phyloP scores from a whole-genome alignment of 2,113 vertebrate species.

The Zootoca vivipara region DNA sequence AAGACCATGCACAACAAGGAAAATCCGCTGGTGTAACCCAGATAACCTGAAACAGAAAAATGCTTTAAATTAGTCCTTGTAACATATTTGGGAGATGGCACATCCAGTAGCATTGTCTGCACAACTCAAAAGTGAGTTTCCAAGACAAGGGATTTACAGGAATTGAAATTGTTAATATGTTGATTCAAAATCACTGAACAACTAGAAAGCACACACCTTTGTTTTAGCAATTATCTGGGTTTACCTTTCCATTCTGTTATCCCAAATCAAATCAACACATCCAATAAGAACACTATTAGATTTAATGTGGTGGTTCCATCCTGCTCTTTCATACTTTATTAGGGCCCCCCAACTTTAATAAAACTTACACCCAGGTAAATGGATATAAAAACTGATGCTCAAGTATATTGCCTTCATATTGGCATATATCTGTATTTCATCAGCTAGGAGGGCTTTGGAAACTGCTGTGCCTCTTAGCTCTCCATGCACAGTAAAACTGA shows the following conservation, averaged over 20 bases:
- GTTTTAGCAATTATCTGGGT: background rate
- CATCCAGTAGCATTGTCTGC: background rate
- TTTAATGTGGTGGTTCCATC: background rate
- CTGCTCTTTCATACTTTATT: background rate
- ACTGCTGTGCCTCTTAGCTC: background rate
- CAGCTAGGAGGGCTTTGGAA: background rate
- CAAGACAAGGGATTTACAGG: background rate
- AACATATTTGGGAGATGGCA: background rate
- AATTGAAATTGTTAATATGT: background rate
- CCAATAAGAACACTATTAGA: background rate
- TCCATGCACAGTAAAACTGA: background rate
- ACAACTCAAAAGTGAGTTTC: background rate
- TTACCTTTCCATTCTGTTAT: constrained; percentile 1
- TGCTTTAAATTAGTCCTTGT: background rate
- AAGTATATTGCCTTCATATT: background rate
- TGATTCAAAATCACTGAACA: background rate
- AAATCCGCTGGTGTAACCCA: constrained; percentile 97
- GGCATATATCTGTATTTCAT: background rate
- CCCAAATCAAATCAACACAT: background rate
- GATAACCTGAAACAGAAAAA: constrained; percentile 81
- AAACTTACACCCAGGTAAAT: background rate
- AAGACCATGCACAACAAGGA: constrained; percentile 97
- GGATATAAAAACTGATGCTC: no score
- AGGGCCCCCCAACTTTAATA: background rate
- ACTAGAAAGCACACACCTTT: background rate